Conservation (phyloP, 2,113 vertebrate genomes). For the Hemiprocne comata region DNA sequence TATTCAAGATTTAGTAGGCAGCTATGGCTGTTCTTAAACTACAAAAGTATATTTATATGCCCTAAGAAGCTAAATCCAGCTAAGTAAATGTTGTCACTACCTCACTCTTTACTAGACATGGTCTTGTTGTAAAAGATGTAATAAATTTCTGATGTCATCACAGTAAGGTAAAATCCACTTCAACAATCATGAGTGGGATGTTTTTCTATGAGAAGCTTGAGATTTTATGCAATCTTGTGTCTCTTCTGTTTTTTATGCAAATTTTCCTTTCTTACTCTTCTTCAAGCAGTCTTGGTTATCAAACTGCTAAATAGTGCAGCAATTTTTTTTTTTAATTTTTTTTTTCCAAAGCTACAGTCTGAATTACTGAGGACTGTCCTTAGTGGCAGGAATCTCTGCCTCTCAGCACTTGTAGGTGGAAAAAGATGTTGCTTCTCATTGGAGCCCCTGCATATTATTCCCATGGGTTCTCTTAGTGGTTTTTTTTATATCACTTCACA, state of each 20-base stretch:
- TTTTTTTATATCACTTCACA: no score
- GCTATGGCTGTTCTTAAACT: not conserved
- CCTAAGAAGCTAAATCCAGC: conserved; percentile 34
- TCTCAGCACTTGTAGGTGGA: not conserved
- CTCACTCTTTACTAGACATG: conserved; percentile 49
- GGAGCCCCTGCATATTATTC: not conserved
- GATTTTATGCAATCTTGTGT: not conserved
- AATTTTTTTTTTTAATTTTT: not conserved
- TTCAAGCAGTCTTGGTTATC: not conserved
- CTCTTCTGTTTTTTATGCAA: not conserved
- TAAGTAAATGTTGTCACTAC: conserved; percentile 51
- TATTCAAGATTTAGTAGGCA: conserved; percentile 51
- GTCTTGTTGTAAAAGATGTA: conserved; percentile 42
- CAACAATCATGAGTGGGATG: conserved; percentile 3
- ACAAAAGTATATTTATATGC: conserved; percentile 53
- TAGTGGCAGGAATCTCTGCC: not conserved
- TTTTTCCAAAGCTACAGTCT: not conserved
- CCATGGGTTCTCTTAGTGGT: not conserved
- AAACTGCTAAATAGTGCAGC: not conserved
- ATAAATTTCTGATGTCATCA: conserved; percentile 62
- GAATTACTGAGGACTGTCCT: not conserved
- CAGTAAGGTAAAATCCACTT: conserved; percentile 35
- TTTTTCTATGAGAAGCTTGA: not conserved
- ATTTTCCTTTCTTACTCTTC: not conserved
- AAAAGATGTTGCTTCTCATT: not conserved